Evolutionary conservation across 1,140 invertebrate genomes (phyloP).

Genomic region (Papilio aristodemus): DNA sequence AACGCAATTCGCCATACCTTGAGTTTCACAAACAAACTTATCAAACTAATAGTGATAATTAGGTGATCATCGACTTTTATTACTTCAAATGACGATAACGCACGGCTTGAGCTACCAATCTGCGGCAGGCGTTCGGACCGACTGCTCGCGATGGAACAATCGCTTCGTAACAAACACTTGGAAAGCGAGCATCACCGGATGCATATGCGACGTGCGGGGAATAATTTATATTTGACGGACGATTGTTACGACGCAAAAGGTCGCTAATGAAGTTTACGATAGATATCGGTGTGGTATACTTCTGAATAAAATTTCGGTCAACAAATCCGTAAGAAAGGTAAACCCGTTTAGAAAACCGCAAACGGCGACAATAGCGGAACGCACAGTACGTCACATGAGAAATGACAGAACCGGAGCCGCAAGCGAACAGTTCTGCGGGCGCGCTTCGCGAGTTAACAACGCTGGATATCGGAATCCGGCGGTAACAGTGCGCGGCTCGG

Average conservation of each 20-base stretch:
- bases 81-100: conserved; percentile 60
- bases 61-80: conserved; percentile 57
- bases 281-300: conserved; percentile 30
- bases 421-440: conserved; percentile 25
- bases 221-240: conserved; percentile 74
- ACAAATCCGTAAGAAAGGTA: conserved; percentile 29
- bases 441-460: conserved; percentile 62
- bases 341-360: conserved; percentile 25
- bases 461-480: conserved; percentile 70
- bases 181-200: conserved; percentile 74
- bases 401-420: conserved; percentile 31
- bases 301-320: conserved; percentile 37
- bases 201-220: conserved; percentile 68
- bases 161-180: conserved; percentile 64
- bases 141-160: conserved; percentile 71
- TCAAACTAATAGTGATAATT: conserved; percentile 62
- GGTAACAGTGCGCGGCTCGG: conserved; percentile 60
- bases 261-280: conserved; percentile 49
- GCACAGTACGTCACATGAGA: conserved; percentile 33
- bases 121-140: conserved; percentile 60
- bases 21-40: conserved; percentile 52
- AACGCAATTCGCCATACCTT: conserved; percentile 52
- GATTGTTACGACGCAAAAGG: conserved; percentile 69
- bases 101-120: conserved; percentile 49
- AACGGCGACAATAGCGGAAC: conserved; percentile 23